phyloP scores from a whole-genome alignment of 2,888 invertebrate species.

The Pteria penguin region DNA sequence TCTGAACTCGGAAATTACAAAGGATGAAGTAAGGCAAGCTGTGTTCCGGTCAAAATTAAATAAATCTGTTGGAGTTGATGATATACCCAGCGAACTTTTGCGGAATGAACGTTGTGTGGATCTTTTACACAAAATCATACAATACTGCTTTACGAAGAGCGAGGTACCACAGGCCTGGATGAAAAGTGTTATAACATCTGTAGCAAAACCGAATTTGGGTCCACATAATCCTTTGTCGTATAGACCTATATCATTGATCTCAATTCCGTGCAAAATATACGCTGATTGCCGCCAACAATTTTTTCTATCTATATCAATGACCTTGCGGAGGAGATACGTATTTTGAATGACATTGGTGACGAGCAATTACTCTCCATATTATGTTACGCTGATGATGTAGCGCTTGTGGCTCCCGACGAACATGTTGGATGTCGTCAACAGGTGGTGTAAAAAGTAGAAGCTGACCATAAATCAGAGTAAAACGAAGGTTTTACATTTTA shows the following conservation, averaged over 20 bases:
- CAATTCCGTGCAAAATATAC: conserved; percentile 23
- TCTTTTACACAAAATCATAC: conserved; percentile 4
- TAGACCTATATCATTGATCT: conserved; percentile 9
- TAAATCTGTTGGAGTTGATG: conserved; percentile 16
- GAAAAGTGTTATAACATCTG: conserved; percentile 7
- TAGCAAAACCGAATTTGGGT: conserved; percentile 5
- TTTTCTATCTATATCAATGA: too few relatives aligned
- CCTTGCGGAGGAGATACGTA: too few relatives aligned
- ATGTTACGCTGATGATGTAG: too few relatives aligned
- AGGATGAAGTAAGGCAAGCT: conserved; percentile 2
- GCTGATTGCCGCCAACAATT: too few relatives aligned
- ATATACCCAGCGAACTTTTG: conserved; percentile 19
- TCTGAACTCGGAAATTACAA: neutral
- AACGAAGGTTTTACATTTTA: too few relatives aligned
- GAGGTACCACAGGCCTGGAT: conserved; percentile 1
- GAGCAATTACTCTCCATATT: too few relatives aligned
- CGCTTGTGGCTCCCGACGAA: too few relatives aligned
- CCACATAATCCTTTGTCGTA: neutral
- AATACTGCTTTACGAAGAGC: conserved; percentile 5
- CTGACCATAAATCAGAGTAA: too few relatives aligned
- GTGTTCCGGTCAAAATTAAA: conserved; percentile 2
- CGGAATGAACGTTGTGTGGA: conserved; percentile 3
- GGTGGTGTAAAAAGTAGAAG: too few relatives aligned
- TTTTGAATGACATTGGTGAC: too few relatives aligned
- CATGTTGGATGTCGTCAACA: too few relatives aligned